Percentiles rank a stretch among this genome's conserved stretches.
These are phyloP conservation scores for Forbesichthys agassizii DNA, from an alignment of 2,113 vertebrate species.

Conservation along the genomic window DNA sequence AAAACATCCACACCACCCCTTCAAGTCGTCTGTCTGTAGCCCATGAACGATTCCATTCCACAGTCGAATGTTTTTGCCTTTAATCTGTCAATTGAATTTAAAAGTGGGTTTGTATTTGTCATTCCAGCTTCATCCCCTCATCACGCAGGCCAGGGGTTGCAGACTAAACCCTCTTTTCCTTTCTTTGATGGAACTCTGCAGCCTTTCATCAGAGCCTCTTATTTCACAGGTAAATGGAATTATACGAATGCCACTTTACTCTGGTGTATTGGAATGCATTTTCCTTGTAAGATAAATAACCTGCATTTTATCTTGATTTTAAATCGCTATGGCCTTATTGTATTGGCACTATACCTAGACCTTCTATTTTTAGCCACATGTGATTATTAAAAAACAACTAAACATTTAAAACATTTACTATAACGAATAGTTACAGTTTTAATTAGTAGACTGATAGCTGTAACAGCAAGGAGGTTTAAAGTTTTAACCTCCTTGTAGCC, in stretches of 20 bases:
- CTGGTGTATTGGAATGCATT: too few relatives aligned
- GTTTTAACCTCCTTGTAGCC: too few relatives aligned
- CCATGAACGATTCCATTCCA: too few relatives aligned
- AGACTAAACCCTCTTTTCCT: constrained; percentile 87
- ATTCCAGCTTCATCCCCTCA: constrained; percentile 73
- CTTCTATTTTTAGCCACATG: neutral
- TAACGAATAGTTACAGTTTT: too few relatives aligned
- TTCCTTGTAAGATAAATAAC: neutral
- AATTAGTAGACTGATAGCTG: too few relatives aligned
- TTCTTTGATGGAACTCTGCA: constrained; percentile 91
- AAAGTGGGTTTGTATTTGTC: constrained; percentile 16
- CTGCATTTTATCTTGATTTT: neutral
- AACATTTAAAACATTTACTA: too few relatives aligned
- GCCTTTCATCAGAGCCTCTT: constrained; percentile 91
- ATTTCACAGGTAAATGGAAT: constrained; percentile 86
- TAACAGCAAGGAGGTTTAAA: too few relatives aligned
- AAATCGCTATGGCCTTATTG: neutral
- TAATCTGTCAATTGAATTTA: neutral
- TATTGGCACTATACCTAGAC: too few relatives aligned
- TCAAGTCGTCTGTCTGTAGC: too few relatives aligned
- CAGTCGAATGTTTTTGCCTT: neutral
- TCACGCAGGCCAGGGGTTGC: constrained; percentile 77
- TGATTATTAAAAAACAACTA: too few relatives aligned
- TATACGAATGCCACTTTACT: neutral
- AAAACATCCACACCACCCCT: too few relatives aligned